Percentiles rank a stretch among this genome's conserved stretches.
phyloP scores from a whole-genome alignment of 2,113 vertebrate genomes.

The Vulpes lagopus region DNA sequence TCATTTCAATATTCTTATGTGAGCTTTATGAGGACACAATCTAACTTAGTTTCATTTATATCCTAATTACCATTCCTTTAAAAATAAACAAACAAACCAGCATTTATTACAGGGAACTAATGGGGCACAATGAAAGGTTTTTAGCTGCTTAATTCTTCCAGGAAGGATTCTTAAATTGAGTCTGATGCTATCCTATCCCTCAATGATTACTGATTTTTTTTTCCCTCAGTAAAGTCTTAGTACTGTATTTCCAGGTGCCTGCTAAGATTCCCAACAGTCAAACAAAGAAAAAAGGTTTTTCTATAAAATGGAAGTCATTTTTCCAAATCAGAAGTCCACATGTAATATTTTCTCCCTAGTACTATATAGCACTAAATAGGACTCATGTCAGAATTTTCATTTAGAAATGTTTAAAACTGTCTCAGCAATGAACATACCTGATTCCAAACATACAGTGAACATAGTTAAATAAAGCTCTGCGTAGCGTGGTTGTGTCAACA shows the following conservation, averaged over 20 bases:
- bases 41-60: conserved; percentile 9
- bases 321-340: neutral
- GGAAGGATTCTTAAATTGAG: neutral
- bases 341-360: neutral
- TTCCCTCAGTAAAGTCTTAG: neutral
- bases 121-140: neutral
- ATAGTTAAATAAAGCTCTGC: conserved; percentile 93
- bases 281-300: conserved; percentile 9
- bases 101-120: conserved; percentile 27
- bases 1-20: neutral
- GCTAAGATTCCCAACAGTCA: conserved; percentile 27
- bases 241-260: neutral
- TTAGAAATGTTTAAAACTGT: neutral
- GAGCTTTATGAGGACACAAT: conserved; percentile 23
- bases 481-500: conserved; percentile 90
- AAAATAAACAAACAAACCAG: neutral
- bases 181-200: neutral
- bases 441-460: conserved; percentile 95
- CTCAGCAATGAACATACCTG: conserved; percentile 85
- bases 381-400: neutral
- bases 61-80: conserved; percentile 12
- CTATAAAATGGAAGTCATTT: neutral
- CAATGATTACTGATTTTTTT: neutral
- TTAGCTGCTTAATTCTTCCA: neutral
- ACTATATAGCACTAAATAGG: neutral